A percentile compares a stretch with the other conserved stretches of the same genome.
Evolutionary conservation across 2,888 invertebrate genomes (phyloP).

Genomic region (Scaeva pyrastri): DNA sequence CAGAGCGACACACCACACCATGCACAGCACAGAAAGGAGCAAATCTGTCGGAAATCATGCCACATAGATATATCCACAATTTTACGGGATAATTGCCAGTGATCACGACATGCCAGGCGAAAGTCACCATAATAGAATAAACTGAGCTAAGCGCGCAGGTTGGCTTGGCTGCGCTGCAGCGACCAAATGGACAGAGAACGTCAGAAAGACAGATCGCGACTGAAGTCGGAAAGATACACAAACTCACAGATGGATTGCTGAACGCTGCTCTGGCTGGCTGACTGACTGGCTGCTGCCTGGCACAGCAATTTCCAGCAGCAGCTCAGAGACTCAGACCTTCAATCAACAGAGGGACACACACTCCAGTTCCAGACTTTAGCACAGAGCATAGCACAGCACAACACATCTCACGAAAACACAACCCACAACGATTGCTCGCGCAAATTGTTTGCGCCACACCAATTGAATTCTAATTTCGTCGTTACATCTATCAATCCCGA

Average conservation of each 20-base stretch:
- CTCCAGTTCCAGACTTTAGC: no score
- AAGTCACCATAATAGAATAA: conserved; percentile 66
- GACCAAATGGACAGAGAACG: conserved; percentile 45
- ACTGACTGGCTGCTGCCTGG: conserved; percentile 6
- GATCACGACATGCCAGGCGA: conserved; percentile 75
- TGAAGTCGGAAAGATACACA: conserved; percentile 56
- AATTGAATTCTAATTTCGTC: conserved; percentile 75
- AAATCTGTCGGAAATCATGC: conserved; percentile 75
- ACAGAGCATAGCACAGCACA: no score
- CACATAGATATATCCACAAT: conserved; percentile 75
- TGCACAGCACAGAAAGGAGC: conserved; percentile 61
- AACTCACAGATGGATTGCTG: conserved; percentile 62
- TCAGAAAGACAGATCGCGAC: conserved; percentile 68
- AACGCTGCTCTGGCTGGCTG: conserved; percentile 25
- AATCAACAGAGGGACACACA: conserved; percentile 64
- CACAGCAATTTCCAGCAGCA: conserved; percentile 32
- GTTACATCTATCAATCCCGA: conserved; percentile 68
- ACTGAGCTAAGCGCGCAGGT: conserved; percentile 37
- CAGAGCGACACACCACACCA: conserved; percentile 45
- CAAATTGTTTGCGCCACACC: conserved; percentile 75
- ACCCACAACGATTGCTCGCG: conserved; percentile 67
- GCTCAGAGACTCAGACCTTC: conserved; percentile 52
- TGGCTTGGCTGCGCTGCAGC: conserved; percentile 8
- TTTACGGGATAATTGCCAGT: conserved; percentile 76
- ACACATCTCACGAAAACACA: conserved; percentile 25